phyloP scores from a whole-genome alignment of 2,888 invertebrate genomes.

The Bursaphelenchus okinawaensis region DNA sequence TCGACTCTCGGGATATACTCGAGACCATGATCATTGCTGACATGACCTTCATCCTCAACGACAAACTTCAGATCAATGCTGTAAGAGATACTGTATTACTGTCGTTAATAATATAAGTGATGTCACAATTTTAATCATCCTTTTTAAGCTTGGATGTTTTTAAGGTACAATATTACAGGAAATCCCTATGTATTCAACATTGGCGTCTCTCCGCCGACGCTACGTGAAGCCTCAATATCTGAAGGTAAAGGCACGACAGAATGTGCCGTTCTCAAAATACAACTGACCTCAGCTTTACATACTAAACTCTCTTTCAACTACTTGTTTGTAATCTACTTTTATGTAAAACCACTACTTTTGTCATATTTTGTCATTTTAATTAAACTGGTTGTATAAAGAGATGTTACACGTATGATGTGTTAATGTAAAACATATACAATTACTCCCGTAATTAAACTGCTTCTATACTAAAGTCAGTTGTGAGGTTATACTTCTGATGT shows the following conservation, averaged over 20 bases:
- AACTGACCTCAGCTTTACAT: conserved; percentile 1
- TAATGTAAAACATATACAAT: no score
- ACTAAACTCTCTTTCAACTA: no score
- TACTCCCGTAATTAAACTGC: no score
- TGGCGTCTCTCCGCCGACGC: conserved; percentile 4
- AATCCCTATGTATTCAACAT: conserved; percentile 6
- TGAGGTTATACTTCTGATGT: no score
- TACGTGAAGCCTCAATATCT: conserved; percentile 4
- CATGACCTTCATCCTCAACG: conserved; percentile 10
- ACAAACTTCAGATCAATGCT: conserved; percentile 9
- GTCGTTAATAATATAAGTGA: no score
- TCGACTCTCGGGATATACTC: conserved; percentile 1
- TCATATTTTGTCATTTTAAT: no score
- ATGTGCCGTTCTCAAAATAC: conserved; percentile 5
- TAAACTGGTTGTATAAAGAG: no score
- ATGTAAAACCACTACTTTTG: no score
- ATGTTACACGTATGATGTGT: no score
- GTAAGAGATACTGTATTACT: not conserved
- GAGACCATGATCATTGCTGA: conserved; percentile 12
- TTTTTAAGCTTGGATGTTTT: not conserved
- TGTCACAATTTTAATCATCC: no score
- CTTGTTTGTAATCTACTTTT: no score
- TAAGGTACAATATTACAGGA: not conserved
- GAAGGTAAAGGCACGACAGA: conserved; percentile 8
- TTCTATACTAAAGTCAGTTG: no score